Base-by-base conservation (phyloP, 2,888 invertebrate genomes). In the Hedychridium roseum region DNA sequence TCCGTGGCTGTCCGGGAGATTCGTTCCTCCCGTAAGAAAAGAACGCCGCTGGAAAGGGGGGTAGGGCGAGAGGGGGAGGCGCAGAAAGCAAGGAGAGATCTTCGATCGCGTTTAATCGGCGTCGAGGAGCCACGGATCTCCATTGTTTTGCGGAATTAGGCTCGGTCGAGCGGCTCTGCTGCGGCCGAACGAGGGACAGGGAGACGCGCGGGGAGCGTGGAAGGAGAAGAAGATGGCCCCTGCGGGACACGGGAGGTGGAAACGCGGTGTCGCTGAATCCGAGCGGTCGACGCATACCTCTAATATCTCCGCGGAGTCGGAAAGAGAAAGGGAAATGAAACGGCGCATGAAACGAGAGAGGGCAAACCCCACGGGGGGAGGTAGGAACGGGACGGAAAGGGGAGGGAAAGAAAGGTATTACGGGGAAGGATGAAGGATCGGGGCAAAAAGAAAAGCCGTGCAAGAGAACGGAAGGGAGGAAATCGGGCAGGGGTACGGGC, bases 81-180 rank as follows among this genome's bases (percentile, higher is more conserved):
- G 15, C 39, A 12, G 34, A 39, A 51, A 52, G 52, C 30, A 31
- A 32, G 32, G 37, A 28, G 16, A 26, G 36, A 37, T 32, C 32
- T 37, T 18, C 37, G 37, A 43, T 20, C 35, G 45, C 28, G 36
- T 45, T 42, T 56, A 44, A 53, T 57, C 52, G 52, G 21, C 46
- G 31, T 28, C 35, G 41, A 30, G 43, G 31, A 40, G 45, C 31
- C 23, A 35, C 35, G 43, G 43, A 44, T 49, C 50, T 54, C 57
- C 61, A 68, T 64, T 67, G 66, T 69, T 62, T 64, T 59, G 55
- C 34, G 57, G 63, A 70, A 68, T 69, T 66, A 69, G 66, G 48
- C 44, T 42, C 55, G 57, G 36, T 54, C 55, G 50, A 45, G 44
- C 17, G 21, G 34, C 27, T 26, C 46, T 30, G 41, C 39, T 23